phyloP scores from a whole-genome alignment of 1,140 invertebrate species.

The Rhopalosiphum padi region DNA sequence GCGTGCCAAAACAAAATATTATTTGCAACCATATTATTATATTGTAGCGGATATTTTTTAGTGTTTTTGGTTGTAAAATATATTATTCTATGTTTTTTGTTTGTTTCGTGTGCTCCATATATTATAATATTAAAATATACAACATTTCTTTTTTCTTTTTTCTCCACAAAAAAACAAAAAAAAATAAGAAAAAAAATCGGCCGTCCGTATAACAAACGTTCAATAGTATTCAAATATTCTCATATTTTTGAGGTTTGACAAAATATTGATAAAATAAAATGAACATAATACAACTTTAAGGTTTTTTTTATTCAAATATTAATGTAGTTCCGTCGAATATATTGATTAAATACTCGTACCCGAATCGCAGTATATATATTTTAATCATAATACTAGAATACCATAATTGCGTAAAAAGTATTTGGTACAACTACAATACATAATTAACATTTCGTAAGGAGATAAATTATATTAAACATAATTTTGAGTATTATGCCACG shows the following conservation, averaged over 20 bases:
- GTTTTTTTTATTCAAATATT: background rate
- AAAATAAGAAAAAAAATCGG: background rate
- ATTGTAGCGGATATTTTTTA: background rate
- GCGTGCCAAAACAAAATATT: background rate
- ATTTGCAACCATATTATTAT: background rate
- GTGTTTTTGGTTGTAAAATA: background rate
- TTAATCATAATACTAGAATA: too few species aligned
- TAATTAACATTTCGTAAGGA: background rate
- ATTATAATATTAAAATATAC: background rate
- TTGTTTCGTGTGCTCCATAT: background rate
- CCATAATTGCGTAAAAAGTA: too few species aligned
- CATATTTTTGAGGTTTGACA: background rate
- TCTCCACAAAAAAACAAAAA: background rate
- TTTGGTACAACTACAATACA: background rate
- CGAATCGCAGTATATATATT: too few species aligned
- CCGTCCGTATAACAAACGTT: background rate
- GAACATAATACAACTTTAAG: background rate
- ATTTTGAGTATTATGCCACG: background rate
- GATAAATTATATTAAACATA: background rate
- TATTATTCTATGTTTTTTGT: background rate
- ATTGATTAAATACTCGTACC: background rate
- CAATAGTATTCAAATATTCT: background rate
- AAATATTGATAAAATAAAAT: background rate
- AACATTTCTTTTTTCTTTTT: background rate
- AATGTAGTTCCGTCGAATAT: background rate